Evolutionary conservation across 1,140 invertebrate species (phyloP), one percentile per base, ranked within the genome.

Genomic region (Macrotrachela quadricornifera): DNA sequence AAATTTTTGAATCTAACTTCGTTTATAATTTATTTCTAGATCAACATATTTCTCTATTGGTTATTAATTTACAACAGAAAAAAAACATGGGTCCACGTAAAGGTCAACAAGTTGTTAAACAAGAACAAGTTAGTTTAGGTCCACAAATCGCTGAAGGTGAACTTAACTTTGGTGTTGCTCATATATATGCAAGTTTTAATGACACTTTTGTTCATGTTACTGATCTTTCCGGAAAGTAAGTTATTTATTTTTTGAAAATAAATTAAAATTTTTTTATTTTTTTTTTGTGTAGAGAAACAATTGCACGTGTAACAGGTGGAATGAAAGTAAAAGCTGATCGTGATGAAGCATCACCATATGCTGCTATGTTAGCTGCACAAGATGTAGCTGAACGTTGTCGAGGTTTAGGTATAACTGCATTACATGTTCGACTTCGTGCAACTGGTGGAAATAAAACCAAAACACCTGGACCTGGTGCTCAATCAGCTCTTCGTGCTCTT

Each of bases 271-370:
- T 30, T 4, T 8, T 30, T 30, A 4, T 30, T 2, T 30, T 30
- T 30, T 2, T 2, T 30, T 30, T 30, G 59, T 67, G 14, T 57
- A 82, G 87, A 63, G 91, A 99, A 83, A 99, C 92, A 3, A 96
- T 99, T 65, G 83, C 85, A 53, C 77, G 91, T 64, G 84, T 99
- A 37, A 99, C 94, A 63, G 94, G 94, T 69, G 94, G 94, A 55
- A 99, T 99, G 94, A 97, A 97, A 75, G 94, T 99, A 0, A 99
- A 97, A 72, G 92, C 92, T 63, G 94, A 99, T 75, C 80, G 94
- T 77, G 94, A 99, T 75, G 94, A 99, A 74, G 85, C 91, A 61
- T 96, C 91, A 36, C 94, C 94, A n/a, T 99, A 99, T 65, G 94
- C 92, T 67, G 92, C 92, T 80, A 97, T 99, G 92, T 91, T 99